Conservation (phyloP, 1,140 invertebrate species). For the Zaprionus tsacasi region DNA sequence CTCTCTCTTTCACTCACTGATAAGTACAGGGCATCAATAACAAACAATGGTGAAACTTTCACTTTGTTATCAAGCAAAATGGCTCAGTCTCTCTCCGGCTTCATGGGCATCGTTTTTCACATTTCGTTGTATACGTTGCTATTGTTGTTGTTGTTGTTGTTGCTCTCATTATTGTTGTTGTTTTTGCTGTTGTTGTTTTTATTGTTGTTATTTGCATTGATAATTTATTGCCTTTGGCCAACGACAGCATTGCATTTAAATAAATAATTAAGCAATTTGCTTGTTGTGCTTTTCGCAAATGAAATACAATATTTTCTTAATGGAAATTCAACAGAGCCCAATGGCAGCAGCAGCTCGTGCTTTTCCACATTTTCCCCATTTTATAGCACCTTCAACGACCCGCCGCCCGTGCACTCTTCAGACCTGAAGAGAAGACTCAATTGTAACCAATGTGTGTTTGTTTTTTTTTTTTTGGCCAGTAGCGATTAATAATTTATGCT, state of each 20-base stretch:
- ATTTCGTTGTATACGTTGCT: neutral
- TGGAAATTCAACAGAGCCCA: conserved; percentile 48
- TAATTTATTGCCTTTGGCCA: conserved; percentile 52
- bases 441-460: conserved; percentile 29
- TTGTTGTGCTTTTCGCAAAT: conserved; percentile 53
- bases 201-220: conserved; percentile 40
- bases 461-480: conserved; percentile 33
- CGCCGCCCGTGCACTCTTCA: neutral
- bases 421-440: conserved; percentile 48
- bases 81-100: conserved; percentile 31
- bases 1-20: neutral
- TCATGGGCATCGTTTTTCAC: neutral
- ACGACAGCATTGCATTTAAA: conserved; percentile 55
- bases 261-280: conserved; percentile 69
- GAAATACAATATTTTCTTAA: conserved; percentile 65
- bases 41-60: conserved; percentile 39
- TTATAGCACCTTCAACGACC: neutral
- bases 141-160: too few species aligned
- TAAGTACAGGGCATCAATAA: conserved; percentile 12
- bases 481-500: conserved; percentile 53
- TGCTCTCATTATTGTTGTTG: neutral
- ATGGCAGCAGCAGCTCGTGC: neutral
- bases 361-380: neutral
- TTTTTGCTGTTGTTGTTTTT: neutral
- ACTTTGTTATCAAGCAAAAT: conserved; percentile 63